Evolutionary conservation across 2,888 invertebrate genomes (phyloP).

Genomic region (Apodemia mormo): DNA sequence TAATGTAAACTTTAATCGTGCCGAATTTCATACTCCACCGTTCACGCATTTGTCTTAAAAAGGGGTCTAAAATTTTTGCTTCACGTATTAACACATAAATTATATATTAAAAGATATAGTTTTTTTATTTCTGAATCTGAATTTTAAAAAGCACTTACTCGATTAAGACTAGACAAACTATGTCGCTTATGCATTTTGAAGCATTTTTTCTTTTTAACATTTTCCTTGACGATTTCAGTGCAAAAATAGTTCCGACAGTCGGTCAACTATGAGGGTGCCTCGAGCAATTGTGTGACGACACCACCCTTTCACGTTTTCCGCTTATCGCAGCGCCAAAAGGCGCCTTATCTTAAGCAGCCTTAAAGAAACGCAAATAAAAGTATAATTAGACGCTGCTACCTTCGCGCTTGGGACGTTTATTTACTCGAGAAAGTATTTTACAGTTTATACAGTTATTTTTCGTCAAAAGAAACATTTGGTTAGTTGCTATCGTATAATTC

Average conservation of each 20-base stretch:
- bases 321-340: constrained; percentile 8
- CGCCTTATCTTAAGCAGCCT: constrained; percentile 14
- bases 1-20: too few relatives aligned
- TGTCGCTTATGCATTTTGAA: too few relatives aligned
- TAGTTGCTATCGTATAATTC: too few relatives aligned
- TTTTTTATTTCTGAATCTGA: too few relatives aligned
- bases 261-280: background rate
- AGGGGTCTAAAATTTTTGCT: too few relatives aligned
- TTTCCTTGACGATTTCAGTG: background rate
- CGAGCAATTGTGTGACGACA: background rate
- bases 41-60: too few relatives aligned
- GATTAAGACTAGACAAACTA: too few relatives aligned
- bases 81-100: too few relatives aligned
- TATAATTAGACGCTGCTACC: constrained; percentile 11
- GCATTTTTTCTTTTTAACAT: background rate
- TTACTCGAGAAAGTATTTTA: background rate
- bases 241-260: background rate
- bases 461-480: too few relatives aligned
- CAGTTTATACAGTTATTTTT: background rate
- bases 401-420: background rate
- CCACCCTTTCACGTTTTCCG: background rate
- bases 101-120: too few relatives aligned
- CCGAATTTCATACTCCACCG: too few relatives aligned
- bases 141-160: too few relatives aligned
- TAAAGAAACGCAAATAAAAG: constrained; percentile 15